A percentile compares a stretch with the other conserved stretches of the same genome.
Evolutionary conservation across 2,888 invertebrate genomes (phyloP).

Genomic region (Eupsilia transversa): DNA sequence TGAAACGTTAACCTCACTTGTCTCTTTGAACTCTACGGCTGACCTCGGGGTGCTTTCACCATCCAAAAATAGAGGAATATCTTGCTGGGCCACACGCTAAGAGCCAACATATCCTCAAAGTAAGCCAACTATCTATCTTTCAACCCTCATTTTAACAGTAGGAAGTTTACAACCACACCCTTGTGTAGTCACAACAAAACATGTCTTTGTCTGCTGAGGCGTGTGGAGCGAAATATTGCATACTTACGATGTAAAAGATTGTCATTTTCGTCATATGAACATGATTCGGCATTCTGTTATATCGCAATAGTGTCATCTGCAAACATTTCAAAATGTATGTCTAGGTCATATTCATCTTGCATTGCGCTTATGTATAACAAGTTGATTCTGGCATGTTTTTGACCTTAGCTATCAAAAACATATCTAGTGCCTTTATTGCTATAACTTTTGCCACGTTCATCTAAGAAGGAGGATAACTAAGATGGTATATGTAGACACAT

Average conservation of each 20-base stretch:
- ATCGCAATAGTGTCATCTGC: constrained; percentile 60
- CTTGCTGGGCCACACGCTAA: not conserved
- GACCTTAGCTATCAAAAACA: not conserved
- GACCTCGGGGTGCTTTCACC: not conserved
- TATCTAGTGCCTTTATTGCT: not conserved
- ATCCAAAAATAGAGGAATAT: not conserved
- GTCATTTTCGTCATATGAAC: constrained; percentile 53
- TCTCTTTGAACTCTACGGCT: not conserved
- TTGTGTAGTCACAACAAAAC: not conserved
- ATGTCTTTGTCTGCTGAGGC: constrained; percentile 4
- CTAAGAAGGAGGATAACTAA: constrained; percentile 9
- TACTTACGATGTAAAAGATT: constrained; percentile 20
- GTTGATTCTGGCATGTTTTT: constrained; percentile 4
- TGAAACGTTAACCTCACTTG: constrained; percentile 1
- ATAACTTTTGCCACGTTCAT: not conserved
- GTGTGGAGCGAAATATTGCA: not conserved
- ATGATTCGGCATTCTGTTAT: constrained; percentile 38
- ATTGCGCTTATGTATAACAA: constrained; percentile 5
- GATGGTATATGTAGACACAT: constrained; percentile 17
- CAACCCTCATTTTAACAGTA: not conserved
- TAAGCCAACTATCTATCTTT: not conserved
- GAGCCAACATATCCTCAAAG: not conserved
- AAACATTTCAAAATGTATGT: constrained; percentile 61
- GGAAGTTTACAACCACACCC: not conserved
- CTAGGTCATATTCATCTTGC: constrained; percentile 61